Percentiles rank a stretch among this genome's conserved stretches.
Evolutionary conservation across 1,140 invertebrate species (phyloP).

Genomic region (Bombus pyrosoma): DNA sequence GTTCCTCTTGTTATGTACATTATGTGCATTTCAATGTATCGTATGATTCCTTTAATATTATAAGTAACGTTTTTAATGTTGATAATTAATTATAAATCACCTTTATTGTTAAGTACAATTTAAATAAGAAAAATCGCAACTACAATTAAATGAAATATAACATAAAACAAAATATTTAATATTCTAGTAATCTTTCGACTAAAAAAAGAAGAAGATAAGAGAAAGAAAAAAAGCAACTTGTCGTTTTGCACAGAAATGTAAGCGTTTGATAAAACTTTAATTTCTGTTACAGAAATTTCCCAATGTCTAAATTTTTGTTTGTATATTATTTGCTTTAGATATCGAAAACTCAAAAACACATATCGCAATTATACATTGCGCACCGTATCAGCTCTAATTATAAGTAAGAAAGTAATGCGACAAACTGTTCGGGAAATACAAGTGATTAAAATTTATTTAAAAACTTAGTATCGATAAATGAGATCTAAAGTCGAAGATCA

Average conservation of each 20-base stretch:
- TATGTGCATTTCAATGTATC: neutral
- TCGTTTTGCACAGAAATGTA: neutral
- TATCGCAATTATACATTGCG: neutral
- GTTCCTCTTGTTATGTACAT: neutral
- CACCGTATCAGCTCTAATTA: neutral
- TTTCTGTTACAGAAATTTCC: neutral
- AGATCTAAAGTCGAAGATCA: constrained; percentile 33
- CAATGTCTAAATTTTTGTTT: neutral
- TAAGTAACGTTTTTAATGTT: neutral
- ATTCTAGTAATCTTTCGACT: neutral
- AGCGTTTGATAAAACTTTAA: neutral
- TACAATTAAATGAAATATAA: neutral
- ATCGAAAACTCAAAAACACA: neutral
- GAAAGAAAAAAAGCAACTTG: neutral
- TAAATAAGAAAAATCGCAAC: neutral
- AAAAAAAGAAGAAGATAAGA: neutral
- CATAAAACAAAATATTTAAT: neutral
- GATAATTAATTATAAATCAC: neutral
- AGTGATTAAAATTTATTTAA: constrained; percentile 18
- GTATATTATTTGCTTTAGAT: neutral
- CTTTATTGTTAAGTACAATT: neutral
- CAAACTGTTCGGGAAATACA: neutral
- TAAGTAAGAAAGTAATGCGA: neutral
- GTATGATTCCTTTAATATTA: neutral
- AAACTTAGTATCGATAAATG: neutral